Evolutionary conservation across 2,888 invertebrate genomes (phyloP).

Genomic region (Scaeva pyrastri): DNA sequence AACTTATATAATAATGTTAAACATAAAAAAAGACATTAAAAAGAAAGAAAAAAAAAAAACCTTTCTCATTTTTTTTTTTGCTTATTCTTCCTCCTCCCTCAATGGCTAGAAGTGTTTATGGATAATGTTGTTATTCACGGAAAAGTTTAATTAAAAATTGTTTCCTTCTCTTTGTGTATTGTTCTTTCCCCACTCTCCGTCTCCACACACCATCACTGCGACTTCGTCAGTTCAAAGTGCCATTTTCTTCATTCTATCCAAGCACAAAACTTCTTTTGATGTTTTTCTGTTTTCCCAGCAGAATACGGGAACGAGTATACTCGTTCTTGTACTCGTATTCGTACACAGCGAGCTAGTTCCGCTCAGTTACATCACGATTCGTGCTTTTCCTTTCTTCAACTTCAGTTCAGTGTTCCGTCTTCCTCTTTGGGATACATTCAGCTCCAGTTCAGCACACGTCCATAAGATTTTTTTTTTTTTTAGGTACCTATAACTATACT

Average conservation of each 20-base stretch:
- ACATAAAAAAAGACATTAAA: conserved; percentile 10
- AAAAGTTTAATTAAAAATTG: conserved; percentile 76
- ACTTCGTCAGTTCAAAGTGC: conserved; percentile 33
- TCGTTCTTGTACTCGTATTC: no score
- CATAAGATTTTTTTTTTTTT: conserved; percentile 10
- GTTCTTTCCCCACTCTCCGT: conserved; percentile 42
- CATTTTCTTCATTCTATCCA: conserved; percentile 29
- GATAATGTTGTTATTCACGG: conserved; percentile 73
- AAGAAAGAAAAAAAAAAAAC: neutral
- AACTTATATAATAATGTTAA: conserved; percentile 45
- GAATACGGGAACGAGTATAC: neutral
- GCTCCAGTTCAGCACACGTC: conserved; percentile 45
- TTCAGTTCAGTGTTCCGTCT: neutral
- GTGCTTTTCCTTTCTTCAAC: conserved; percentile 34
- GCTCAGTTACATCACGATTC: conserved; percentile 40
- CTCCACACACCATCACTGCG: conserved; percentile 13
- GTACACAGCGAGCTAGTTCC: conserved; percentile 17
- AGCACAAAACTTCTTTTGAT: conserved; percentile 59
- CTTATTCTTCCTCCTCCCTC: conserved; percentile 7
- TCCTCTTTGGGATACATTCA: no score
- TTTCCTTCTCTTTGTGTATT: conserved; percentile 62
- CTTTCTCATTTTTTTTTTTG: neutral
- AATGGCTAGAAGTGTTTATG: conserved; percentile 69
- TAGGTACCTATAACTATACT: neutral
- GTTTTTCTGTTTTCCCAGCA: conserved; percentile 37